phyloP scores from a whole-genome alignment of 2,113 vertebrate species.

The Nothobranchius kuhntae region DNA sequence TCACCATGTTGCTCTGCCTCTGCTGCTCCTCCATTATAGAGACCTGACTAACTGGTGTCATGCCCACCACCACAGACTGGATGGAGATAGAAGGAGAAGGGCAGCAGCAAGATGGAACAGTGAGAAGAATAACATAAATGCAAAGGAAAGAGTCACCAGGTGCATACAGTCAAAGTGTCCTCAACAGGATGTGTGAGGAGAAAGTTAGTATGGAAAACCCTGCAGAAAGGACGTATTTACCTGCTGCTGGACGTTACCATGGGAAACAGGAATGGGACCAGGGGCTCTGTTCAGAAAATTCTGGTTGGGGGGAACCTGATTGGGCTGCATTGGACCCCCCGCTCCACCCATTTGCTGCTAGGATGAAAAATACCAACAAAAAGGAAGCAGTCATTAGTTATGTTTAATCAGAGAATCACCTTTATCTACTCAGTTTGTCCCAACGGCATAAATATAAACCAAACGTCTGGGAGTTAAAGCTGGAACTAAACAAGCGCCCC shows the following conservation, averaged over 20 bases:
- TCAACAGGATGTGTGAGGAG: constrained; percentile 20
- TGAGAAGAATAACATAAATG: not conserved
- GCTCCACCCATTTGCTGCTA: constrained; percentile 62
- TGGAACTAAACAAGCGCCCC: too few relatives aligned
- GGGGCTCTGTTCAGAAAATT: constrained; percentile 73
- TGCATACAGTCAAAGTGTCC: constrained; percentile 59
- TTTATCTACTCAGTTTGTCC: too few relatives aligned
- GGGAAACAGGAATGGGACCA: constrained; percentile 75
- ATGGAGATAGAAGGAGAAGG: constrained; percentile 34
- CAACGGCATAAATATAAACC: too few relatives aligned
- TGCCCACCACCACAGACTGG: constrained; percentile 83
- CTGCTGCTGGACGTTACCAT: constrained; percentile 82
- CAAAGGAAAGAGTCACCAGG: constrained; percentile 50
- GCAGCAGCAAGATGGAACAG: constrained; percentile 1
- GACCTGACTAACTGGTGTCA: constrained; percentile 83
- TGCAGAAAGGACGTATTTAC: constrained; percentile 55
- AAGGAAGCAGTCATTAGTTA: not conserved
- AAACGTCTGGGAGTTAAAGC: too few relatives aligned
- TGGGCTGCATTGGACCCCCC: constrained; percentile 74
- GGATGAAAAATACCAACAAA: not conserved
- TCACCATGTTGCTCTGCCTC: constrained; percentile 89
- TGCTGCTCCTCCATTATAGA: constrained; percentile 90
- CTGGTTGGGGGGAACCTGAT: constrained; percentile 77
- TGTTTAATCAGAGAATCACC: too few relatives aligned
- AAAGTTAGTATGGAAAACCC: not conserved